Evolutionary conservation across 1,140 invertebrate species (phyloP).

Genomic region (Drosophila pruinosa): DNA sequence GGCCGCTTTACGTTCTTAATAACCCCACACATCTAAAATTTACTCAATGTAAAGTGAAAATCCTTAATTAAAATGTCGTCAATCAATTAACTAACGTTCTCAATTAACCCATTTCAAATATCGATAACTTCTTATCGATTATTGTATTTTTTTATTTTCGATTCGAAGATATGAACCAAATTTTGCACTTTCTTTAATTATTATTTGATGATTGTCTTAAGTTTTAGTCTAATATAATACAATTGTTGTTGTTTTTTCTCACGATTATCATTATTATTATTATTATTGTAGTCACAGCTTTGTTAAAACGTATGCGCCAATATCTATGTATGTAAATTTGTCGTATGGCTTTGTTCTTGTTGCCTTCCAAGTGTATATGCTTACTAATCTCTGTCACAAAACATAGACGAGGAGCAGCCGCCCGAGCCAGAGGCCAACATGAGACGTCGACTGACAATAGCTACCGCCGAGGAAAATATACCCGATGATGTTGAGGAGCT

Average conservation of each 20-base stretch:
- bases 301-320: slow-evolving; percentile 68
- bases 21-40: slow-evolving; percentile 1
- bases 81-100: slow-evolving; percentile 1
- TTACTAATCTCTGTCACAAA: slow-evolving; percentile 41
- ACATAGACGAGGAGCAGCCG: slow-evolving; percentile 58
- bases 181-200: slow-evolving; percentile 81
- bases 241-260: slow-evolving; percentile 46
- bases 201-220: slow-evolving; percentile 26
- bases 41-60: slow-evolving; percentile 13
- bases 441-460: slow-evolving; percentile 78
- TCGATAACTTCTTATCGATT: background rate
- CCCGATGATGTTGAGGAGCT: slow-evolving; percentile 69
- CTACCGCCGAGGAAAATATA: slow-evolving; percentile 67
- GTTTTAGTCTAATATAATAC: slow-evolving; percentile 41
- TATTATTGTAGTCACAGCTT: slow-evolving; percentile 73
- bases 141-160: background rate
- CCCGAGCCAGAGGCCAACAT: slow-evolving; percentile 56
- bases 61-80: slow-evolving; percentile 1
- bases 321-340: slow-evolving; percentile 78
- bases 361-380: slow-evolving; percentile 20
- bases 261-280: slow-evolving; percentile 35
- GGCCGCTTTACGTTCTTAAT: slow-evolving; percentile 12
- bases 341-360: slow-evolving; percentile 61
- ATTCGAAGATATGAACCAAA: slow-evolving; percentile 1
- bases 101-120: background rate